Conservation (phyloP, 2,797 vertebrate species). For the Pangasius sanitwongsei region DNA sequence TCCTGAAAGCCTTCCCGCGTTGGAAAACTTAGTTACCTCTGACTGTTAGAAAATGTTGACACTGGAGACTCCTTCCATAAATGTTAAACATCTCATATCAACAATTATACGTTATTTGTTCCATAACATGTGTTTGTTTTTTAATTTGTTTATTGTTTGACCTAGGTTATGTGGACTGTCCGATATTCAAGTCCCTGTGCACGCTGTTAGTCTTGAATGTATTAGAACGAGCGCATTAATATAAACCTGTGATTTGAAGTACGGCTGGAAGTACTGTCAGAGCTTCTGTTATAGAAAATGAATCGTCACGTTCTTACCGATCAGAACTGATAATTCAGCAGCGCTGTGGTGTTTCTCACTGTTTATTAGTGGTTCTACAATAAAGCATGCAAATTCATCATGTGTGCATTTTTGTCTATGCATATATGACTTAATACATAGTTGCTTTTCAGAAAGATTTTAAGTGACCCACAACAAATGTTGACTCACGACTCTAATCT, state of each 20-base stretch:
- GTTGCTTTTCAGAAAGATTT: background rate
- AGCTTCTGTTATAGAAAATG: too few relatives aligned
- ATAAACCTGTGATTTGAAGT: background rate
- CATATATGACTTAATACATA: background rate
- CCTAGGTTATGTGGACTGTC: too few relatives aligned
- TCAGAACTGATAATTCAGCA: too few relatives aligned
- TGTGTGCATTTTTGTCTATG: background rate
- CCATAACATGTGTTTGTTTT: background rate
- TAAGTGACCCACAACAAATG: background rate
- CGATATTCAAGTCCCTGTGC: background rate
- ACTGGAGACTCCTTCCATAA: too few relatives aligned
- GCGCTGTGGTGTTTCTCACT: background rate
- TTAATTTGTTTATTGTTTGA: background rate
- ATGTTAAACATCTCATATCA: background rate
- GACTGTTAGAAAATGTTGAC: background rate
- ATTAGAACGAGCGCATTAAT: too few relatives aligned
- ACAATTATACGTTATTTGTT: background rate
- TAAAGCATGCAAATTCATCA: background rate
- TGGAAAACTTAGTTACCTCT: too few relatives aligned
- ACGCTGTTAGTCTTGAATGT: background rate
- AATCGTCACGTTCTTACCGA: too few relatives aligned
- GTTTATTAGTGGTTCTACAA: background rate
- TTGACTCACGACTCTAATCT: background rate
- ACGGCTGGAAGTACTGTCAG: background rate
- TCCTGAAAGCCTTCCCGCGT: too few relatives aligned